Evolutionary conservation across 1,140 invertebrate genomes (phyloP).

Genomic region (Tetramorium alpestre): DNA sequence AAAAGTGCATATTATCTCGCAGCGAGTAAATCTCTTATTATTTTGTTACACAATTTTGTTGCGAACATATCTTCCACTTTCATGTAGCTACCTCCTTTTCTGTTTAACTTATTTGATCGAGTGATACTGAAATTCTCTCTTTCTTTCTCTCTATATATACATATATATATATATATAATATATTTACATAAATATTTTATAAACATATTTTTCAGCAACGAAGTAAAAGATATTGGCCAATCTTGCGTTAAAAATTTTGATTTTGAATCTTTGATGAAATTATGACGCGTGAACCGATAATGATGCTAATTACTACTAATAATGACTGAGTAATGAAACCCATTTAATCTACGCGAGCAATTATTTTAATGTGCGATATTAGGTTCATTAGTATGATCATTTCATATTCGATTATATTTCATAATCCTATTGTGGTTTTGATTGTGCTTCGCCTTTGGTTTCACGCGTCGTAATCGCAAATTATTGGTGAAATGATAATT

Average conservation of each 20-base stretch:
- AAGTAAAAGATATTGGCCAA: neutral
- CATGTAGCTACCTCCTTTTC: neutral
- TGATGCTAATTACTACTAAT: slow-evolving; percentile 15
- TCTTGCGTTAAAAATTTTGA: neutral
- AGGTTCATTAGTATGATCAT: slow-evolving; percentile 44
- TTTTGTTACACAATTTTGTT: neutral
- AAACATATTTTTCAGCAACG: too few species aligned
- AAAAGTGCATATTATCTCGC: slow-evolving; percentile 57
- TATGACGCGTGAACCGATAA: neutral
- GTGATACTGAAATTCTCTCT: neutral
- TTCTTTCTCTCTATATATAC: too few species aligned
- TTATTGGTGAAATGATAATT: slow-evolving; percentile 35
- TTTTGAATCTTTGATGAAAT: neutral
- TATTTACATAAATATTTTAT: too few species aligned
- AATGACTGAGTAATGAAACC: slow-evolving; percentile 13
- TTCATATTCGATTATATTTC: slow-evolving; percentile 44
- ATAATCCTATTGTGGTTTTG: slow-evolving; percentile 35
- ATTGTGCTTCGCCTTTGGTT: slow-evolving; percentile 38
- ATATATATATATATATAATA: too few species aligned
- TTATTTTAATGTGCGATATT: slow-evolving; percentile 52
- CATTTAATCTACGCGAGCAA: slow-evolving; percentile 44
- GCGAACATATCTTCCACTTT: neutral
- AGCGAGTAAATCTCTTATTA: slow-evolving; percentile 48
- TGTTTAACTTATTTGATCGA: neutral
- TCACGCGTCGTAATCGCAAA: slow-evolving; percentile 13